Evolutionary conservation across 1,140 invertebrate genomes (phyloP).

Genomic region (Varroa destructor): DNA sequence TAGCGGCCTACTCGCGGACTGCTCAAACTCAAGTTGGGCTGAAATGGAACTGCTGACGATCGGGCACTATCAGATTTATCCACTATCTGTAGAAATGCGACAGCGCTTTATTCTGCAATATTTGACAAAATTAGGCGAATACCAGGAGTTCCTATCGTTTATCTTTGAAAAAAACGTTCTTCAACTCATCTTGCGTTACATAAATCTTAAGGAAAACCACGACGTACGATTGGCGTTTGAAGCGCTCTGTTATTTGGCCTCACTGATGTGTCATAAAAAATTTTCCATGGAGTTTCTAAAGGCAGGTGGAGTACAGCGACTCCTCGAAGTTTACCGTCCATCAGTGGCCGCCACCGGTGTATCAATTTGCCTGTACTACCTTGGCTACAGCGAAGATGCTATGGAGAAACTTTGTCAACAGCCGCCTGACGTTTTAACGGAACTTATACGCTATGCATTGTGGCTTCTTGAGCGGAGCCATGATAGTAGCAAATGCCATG

Average conservation of each 20-base stretch:
- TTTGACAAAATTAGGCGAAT: constrained; percentile 84
- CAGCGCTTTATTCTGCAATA: constrained; percentile 84
- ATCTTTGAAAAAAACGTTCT: constrained; percentile 83
- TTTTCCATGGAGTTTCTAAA: constrained; percentile 89
- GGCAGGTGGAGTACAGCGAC: constrained; percentile 60
- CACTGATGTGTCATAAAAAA: constrained; percentile 88
- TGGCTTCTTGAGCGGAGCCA: constrained; percentile 92
- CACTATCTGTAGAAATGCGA: constrained; percentile 65
- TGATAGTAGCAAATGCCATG: constrained; percentile 84
- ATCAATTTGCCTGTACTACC: constrained; percentile 85
- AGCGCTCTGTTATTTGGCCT: constrained; percentile 73
- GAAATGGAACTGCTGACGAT: constrained; percentile 75
- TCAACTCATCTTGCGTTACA: constrained; percentile 71
- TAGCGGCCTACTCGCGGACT: constrained; percentile 32
- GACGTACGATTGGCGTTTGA: constrained; percentile 87
- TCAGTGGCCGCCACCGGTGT: constrained; percentile 89
- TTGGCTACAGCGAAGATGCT: constrained; percentile 91
- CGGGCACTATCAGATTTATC: constrained; percentile 68
- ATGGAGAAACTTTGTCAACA: constrained; percentile 58
- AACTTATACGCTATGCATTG: constrained; percentile 52
- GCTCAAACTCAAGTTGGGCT: constrained; percentile 69
- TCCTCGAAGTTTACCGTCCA: constrained; percentile 74
- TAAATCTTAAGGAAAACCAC: constrained; percentile 71
- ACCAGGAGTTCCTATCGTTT: constrained; percentile 83
- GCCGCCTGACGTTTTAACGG: constrained; percentile 28